Conservation (phyloP, 2,888 invertebrate genomes). For the Cryptosula pallasiana region DNA sequence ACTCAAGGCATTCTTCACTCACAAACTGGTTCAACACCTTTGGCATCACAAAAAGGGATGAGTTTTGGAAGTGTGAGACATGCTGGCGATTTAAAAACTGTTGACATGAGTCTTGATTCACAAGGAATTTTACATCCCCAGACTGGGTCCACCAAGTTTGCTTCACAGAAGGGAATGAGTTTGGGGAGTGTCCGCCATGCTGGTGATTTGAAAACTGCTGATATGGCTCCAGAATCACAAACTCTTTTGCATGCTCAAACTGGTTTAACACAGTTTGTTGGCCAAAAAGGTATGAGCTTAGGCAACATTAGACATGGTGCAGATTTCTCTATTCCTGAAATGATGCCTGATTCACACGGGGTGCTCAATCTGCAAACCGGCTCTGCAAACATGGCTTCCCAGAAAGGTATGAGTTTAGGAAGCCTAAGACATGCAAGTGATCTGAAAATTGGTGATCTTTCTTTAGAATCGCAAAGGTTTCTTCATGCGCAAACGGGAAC, state of each 20-base stretch:
- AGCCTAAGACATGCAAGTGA: not conserved
- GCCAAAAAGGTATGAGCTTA: constrained; percentile 16
- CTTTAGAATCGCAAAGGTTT: not conserved
- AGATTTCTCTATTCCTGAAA: not conserved
- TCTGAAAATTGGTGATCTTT: not conserved
- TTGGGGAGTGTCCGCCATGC: not conserved
- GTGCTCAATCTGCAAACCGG: not conserved
- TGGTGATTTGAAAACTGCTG: not conserved
- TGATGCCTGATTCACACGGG: constrained; percentile 19
- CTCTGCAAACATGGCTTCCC: not conserved
- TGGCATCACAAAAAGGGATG: constrained; percentile 17
- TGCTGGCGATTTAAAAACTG: not conserved
- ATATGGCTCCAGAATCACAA: not conserved
- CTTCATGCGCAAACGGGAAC: not conserved
- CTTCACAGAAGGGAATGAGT: constrained; percentile 10
- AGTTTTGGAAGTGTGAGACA: not conserved
- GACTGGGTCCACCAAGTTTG: not conserved
- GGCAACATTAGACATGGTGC: not conserved
- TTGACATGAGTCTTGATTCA: not conserved
- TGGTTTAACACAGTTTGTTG: not conserved
- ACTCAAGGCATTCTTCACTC: constrained; percentile 6
- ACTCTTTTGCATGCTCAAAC: not conserved
- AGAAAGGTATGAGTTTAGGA: constrained; percentile 11
- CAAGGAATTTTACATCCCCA: not conserved
- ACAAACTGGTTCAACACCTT: not conserved